phyloP scores from a whole-genome alignment of 2,888 invertebrate species.

The Calliscelio sp. region DNA sequence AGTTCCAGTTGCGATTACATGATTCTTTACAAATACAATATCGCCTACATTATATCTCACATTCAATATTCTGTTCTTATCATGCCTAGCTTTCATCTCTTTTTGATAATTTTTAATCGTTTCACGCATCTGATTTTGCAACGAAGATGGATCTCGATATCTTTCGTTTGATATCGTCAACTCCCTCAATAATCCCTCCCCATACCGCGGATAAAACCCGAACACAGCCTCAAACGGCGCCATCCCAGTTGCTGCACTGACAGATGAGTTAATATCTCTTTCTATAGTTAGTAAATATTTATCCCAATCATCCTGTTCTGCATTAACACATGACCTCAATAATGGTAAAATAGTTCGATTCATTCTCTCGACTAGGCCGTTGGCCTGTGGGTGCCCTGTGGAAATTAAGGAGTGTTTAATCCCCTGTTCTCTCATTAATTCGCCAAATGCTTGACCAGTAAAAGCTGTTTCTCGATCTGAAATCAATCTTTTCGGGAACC shows the following conservation, averaged over 20 bases:
- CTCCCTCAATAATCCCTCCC: not conserved
- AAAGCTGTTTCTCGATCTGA: constrained; percentile 48
- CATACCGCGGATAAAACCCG: constrained; percentile 20
- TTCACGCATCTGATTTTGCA: too few species aligned
- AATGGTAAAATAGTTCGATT: not conserved
- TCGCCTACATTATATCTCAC: constrained; percentile 20
- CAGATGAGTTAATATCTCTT: constrained; percentile 1
- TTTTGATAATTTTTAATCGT: too few species aligned
- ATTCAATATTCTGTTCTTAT: constrained; percentile 13
- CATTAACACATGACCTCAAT: too few species aligned
- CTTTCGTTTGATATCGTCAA: not conserved
- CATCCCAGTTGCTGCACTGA: constrained; percentile 10
- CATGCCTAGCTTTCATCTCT: not conserved
- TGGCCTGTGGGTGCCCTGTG: constrained; percentile 68
- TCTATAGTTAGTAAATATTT: not conserved
- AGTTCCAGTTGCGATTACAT: constrained; percentile 17
- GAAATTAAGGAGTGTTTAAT: constrained; percentile 63
- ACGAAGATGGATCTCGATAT: too few species aligned
- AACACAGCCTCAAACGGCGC: constrained; percentile 16
- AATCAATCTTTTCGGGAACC: too few species aligned
- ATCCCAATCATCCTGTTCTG: too few species aligned
- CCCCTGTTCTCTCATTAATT: constrained; percentile 31
- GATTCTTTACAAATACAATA: constrained; percentile 21
- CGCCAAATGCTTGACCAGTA: constrained; percentile 31
- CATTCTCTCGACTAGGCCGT: constrained; percentile 55